Conservation (phyloP, 1,140 invertebrate genomes). For the Sitophilus oryzae region DNA sequence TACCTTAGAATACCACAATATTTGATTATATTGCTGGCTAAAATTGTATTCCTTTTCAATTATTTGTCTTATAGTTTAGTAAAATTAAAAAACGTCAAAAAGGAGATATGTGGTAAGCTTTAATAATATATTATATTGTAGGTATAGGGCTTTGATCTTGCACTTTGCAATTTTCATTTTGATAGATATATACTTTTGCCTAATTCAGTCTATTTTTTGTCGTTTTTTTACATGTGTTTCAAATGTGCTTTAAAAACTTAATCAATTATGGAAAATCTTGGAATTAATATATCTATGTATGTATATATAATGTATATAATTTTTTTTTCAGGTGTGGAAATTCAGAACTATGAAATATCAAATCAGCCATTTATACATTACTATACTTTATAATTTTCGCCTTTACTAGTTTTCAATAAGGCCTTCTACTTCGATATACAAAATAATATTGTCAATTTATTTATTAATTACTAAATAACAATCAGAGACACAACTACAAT, state of each 20-base stretch:
- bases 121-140: too few relatives aligned
- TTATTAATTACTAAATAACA: too few relatives aligned
- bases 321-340: too few relatives aligned
- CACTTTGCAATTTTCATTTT: too few relatives aligned
- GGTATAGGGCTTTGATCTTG: too few relatives aligned
- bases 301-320: neutral
- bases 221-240: slow-evolving; percentile 23
- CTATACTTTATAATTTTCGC: too few relatives aligned
- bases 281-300: slow-evolving; percentile 11
- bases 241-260: slow-evolving; percentile 25
- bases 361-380: too few relatives aligned
- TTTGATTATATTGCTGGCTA: slow-evolving; percentile 28
- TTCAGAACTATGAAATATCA: too few relatives aligned
- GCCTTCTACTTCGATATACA: too few relatives aligned
- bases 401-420: too few relatives aligned
- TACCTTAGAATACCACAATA: slow-evolving; percentile 24
- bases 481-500: too few relatives aligned
- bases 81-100: neutral
- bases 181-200: slow-evolving; percentile 19
- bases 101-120: slow-evolving; percentile 11
- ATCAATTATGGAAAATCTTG: slow-evolving; percentile 16
- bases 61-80: slow-evolving; percentile 8
- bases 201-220: slow-evolving; percentile 33
- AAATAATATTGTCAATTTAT: too few relatives aligned
- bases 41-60: slow-evolving; percentile 9